Evolutionary conservation across 1,140 invertebrate species (phyloP), one percentile per base, ranked within the genome.

Genomic region (Pseudomyrmex pallidus): DNA sequence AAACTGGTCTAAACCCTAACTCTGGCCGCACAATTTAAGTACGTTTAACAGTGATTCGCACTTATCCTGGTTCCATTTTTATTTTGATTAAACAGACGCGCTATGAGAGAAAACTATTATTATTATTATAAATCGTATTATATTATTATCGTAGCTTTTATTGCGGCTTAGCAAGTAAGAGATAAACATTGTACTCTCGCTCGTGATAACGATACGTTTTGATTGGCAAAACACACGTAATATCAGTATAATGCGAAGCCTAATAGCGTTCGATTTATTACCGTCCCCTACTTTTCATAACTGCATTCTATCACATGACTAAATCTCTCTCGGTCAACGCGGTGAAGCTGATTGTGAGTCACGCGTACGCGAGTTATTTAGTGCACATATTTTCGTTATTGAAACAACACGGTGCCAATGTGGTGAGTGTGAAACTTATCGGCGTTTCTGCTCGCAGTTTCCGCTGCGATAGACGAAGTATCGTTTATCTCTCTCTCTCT

Each of bases 341-440:
- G 17, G 44, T 57, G 64, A 78, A 78, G 54, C 44, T 80, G 54
- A 80, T 54, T 61, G 5, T 35, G 35, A 35, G 35, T 35, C 35
- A 35, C 76, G 72, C 20, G n/a, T 13, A 20, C 20, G 10, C 44
- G 44, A 72, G 66, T 48, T 80, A 80, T 80, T 80, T 80, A 72
- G 66, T 8, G 46, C 56, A 46, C 15, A 68, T 35, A 48, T 56
- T 59, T 80, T 54, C n/a, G 17, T 59, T 80, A 80, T 61, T 70
- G n/a, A 8, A 70, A 54, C 15, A 25, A 76, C 7, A 48, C n/a
- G 48, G 54, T 72, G n/a, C 7, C 66, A 48, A 59, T 48, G 44
- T 44, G 7, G 44, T 57, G 52, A 68, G 48, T 52, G 35, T 20
- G 15, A 70, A 70, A 17, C 56, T 54, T 59, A 46, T 46, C 59